Evolutionary conservation across 64 coral and sea anemone genomes (phyloP).

Genomic region (Catalaphyllia jardinei): DNA sequence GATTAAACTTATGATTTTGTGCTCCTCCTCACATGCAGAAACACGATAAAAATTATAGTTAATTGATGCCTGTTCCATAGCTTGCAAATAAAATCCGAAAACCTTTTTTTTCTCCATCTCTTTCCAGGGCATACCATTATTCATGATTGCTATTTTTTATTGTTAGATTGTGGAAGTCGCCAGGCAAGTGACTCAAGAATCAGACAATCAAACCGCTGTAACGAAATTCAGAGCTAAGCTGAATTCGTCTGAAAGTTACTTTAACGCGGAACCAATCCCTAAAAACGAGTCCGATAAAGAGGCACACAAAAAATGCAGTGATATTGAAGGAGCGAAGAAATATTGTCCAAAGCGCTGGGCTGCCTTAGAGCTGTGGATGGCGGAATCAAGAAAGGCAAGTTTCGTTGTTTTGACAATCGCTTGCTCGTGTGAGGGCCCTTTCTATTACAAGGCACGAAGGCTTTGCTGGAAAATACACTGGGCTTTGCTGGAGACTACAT

Average conservation of each 20-base stretch:
- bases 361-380: conserved; percentile 36
- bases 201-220: conserved; percentile 21
- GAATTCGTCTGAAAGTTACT: conserved; percentile 50
- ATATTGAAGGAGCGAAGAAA: conserved; percentile 60
- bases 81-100: no score
- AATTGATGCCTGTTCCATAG: no score
- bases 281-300: conserved; percentile 63
- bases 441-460: no score
- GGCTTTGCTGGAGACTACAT: no score
- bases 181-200: conserved; percentile 23
- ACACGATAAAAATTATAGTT: no score
- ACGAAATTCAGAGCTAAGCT: conserved; percentile 19
- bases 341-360: conserved; percentile 62
- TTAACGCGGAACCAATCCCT: conserved; percentile 50
- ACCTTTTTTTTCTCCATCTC: no score
- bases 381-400: conserved; percentile 43
- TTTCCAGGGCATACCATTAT: no score
- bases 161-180: conserved; percentile 41
- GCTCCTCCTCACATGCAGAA: no score
- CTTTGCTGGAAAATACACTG: no score
- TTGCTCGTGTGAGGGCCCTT: no score
- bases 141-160: no score
- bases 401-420: background rate
- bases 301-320: conserved; percentile 46
- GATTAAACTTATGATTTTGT: no score